phyloP scores from a whole-genome alignment of 2,113 vertebrate genomes.

The Phyllopteryx taeniolatus region DNA sequence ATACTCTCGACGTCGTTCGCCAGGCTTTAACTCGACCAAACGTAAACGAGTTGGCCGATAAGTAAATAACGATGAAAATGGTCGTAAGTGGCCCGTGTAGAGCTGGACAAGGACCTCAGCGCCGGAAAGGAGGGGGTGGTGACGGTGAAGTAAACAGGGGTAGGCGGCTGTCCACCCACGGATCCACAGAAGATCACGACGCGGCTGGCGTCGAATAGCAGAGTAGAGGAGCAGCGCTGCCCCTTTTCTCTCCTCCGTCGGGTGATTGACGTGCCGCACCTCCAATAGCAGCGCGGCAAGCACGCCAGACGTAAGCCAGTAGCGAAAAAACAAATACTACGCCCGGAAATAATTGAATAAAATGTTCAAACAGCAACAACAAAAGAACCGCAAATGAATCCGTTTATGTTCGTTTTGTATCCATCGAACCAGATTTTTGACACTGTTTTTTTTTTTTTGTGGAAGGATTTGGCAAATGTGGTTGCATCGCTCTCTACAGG shows the following conservation, averaged over 20 bases:
- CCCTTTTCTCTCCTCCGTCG: conserved; percentile 34
- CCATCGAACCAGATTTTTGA: not conserved
- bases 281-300: conserved; percentile 48
- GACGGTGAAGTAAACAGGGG: conserved; percentile 40
- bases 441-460: not conserved
- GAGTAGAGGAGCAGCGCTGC: conserved; percentile 21
- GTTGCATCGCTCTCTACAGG: conserved; percentile 51
- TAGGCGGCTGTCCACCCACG: conserved; percentile 56
- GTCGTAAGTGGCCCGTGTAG: not conserved
- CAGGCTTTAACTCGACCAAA: not conserved
- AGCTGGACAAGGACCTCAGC: conserved; percentile 13
- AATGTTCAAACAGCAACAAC: not conserved
- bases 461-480: not conserved
- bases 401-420: not conserved
- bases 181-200: conserved; percentile 62
- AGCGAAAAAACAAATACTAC: not conserved
- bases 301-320: not conserved
- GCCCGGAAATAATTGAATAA: not conserved
- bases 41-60: not conserved
- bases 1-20: not conserved
- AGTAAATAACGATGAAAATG: not conserved
- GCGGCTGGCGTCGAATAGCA: conserved; percentile 54
- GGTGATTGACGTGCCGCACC: conserved; percentile 41
- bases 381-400: not conserved
- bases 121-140: not conserved